phyloP scores from a whole-genome alignment of 2,797 vertebrate species.

The Megalops cyprinoides region DNA sequence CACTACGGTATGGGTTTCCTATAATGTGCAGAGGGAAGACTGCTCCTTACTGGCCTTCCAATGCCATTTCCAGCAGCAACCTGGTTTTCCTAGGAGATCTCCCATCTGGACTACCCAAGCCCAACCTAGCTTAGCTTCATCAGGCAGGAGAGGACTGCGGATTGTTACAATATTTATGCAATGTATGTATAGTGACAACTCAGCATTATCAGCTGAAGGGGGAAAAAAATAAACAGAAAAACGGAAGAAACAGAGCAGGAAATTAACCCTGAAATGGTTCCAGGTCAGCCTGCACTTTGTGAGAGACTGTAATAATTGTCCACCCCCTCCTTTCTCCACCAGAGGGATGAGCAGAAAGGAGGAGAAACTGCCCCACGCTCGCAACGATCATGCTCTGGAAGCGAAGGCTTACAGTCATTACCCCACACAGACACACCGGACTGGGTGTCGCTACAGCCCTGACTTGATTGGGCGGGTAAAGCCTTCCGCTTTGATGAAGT shows the following conservation, averaged over 20 bases:
- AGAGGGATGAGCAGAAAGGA: conserved; percentile 25
- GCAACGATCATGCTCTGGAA: conserved; percentile 18
- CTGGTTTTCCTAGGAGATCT: no score
- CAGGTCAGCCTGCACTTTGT: neutral
- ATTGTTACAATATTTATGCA: no score
- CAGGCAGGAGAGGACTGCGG: no score
- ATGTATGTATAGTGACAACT: no score
- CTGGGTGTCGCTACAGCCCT: neutral
- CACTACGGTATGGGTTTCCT: no score
- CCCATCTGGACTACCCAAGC: no score
- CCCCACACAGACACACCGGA: conserved; percentile 16
- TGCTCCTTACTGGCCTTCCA: no score
- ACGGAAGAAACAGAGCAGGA: neutral
- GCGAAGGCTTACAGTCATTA: neutral
- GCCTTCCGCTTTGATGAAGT: neutral
- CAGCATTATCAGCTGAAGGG: neutral
- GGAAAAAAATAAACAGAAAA: no score
- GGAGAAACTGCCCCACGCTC: neutral
- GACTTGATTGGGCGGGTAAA: neutral
- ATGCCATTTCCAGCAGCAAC: no score
- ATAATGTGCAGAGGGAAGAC: no score
- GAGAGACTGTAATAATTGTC: neutral
- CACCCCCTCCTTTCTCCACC: conserved; percentile 21
- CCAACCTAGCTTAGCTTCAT: no score
- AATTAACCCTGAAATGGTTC: neutral